phyloP scores from a whole-genome alignment of 2,113 vertebrate genomes.

The Dendropsophus ebraccatus region DNA sequence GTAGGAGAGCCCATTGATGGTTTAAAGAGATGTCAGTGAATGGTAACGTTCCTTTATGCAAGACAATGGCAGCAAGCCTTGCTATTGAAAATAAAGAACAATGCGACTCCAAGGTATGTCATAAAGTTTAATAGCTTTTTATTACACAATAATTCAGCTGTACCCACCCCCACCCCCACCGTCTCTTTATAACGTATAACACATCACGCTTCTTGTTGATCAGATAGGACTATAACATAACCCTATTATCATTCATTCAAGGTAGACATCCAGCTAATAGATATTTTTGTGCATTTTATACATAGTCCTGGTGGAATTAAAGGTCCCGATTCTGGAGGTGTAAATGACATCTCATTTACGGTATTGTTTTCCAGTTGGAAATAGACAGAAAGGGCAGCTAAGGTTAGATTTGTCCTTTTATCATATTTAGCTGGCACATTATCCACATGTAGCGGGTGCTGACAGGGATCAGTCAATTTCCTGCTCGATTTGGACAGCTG shows the following conservation, averaged over 20 bases:
- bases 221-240: neutral
- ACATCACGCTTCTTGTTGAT: neutral
- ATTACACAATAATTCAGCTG: too few relatives aligned
- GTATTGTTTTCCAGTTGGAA: neutral
- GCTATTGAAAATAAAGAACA: neutral
- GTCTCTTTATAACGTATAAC: too few relatives aligned
- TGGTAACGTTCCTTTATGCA: too few relatives aligned
- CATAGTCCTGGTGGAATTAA: neutral
- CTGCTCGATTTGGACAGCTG: constrained; percentile 85
- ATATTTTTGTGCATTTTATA: neutral
- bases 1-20: too few relatives aligned
- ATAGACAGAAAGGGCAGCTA: constrained; percentile 17
- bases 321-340: neutral
- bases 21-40: too few relatives aligned
- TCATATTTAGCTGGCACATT: constrained; percentile 41
- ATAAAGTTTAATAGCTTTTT: neutral
- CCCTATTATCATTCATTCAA: neutral
- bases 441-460: constrained; percentile 72
- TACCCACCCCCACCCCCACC: too few relatives aligned
- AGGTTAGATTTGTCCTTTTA: constrained; percentile 42
- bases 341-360: constrained; percentile 20
- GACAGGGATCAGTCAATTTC: constrained; percentile 81
- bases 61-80: too few relatives aligned
- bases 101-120: neutral
- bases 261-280: neutral